Percentiles rank a stretch among this genome's conserved stretches.
Conservation (phyloP, 2,888 invertebrate species). For the Anarsia innoxiella region DNA sequence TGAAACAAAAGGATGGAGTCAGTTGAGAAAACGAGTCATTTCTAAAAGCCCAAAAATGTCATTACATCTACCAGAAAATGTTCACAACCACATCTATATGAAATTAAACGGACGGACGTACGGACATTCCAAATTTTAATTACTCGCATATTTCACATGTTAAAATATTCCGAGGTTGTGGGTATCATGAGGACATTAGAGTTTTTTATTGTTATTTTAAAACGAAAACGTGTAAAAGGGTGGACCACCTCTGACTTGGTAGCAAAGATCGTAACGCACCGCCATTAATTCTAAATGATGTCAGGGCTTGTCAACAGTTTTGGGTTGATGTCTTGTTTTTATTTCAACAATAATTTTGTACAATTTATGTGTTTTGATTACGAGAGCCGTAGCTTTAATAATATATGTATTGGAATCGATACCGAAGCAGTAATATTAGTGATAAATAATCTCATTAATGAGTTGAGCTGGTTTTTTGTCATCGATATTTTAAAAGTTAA, state of each 20-base stretch:
- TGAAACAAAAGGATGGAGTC: too few relatives aligned
- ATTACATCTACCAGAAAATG: background rate
- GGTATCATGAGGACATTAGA: slow-evolving; percentile 34
- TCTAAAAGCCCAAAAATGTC: too few relatives aligned
- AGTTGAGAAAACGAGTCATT: too few relatives aligned
- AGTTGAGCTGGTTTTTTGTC: slow-evolving; percentile 2
- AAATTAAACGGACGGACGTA: slow-evolving; percentile 10
- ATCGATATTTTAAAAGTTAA: too few relatives aligned
- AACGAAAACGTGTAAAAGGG: slow-evolving; percentile 41
- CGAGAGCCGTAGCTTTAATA: background rate
- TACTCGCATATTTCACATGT: slow-evolving; percentile 52
- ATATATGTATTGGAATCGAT: slow-evolving; percentile 8
- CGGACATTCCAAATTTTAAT: slow-evolving; percentile 42
- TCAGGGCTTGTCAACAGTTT: slow-evolving; percentile 68
- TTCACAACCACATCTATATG: background rate
- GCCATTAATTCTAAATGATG: slow-evolving; percentile 65
- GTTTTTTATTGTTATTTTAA: slow-evolving; percentile 30
- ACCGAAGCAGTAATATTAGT: slow-evolving; percentile 4
- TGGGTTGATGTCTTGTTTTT: slow-evolving; percentile 43
- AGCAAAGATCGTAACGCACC: slow-evolving; percentile 56
- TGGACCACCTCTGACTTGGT: slow-evolving; percentile 69
- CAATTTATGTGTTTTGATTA: slow-evolving; percentile 42
- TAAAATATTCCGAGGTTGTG: slow-evolving; percentile 32
- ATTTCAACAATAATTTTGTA: slow-evolving; percentile 41
- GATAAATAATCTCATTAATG: slow-evolving; percentile 11